Evolutionary conservation across 2,113 vertebrate species (phyloP), one percentile per base, ranked within the genome.

Genomic region (Castor canadensis): DNA sequence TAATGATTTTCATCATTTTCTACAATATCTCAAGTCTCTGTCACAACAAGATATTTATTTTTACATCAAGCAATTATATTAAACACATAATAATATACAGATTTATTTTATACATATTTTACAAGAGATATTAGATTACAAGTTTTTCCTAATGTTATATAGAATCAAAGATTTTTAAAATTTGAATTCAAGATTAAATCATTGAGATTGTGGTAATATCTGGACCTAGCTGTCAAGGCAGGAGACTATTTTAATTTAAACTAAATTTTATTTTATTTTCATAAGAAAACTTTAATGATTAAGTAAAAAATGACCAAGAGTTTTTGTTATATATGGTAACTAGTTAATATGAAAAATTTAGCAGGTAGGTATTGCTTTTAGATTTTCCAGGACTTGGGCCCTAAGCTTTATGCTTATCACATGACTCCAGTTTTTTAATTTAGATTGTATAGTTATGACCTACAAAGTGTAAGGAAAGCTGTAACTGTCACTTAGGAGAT

Each of bases 31-130:
- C 47, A 88, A 90, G 15, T 86, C 45, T 93, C 60, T 84, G 32
- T 67, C 3, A 20, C 10, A 60, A 8, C 40, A 60, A 85, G 69
- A 60, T 40, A 52, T 85, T n/a, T n/a, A n/a, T n/a, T n/a, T 95
- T 93, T 76, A 82, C 62, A 56, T 2, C 8, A 91, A 91, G n/a
- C 2, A 86, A 8, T 77, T 83, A 28, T 20, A 56, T 82, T 81
- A 89, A 38, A 56, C 17, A 64, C 9, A 49, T 35, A 93, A 43
- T 54, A 86, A 73, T 20, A 24, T 10, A 43, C n/a, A 64, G 56
- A 73, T 11, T 58, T 28, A 73, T 77, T 91, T 81, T 76, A 66
- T 83, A 81, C 54, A 45, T 94, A 77, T 89, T 86, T 89, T 62
- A 43, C 24, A 66, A 60, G 64, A 90, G 30, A 69, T 45, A 10